Evolutionary conservation across 2,888 invertebrate species (phyloP).

Genomic region (Zhuqinia jingwanae): DNA sequence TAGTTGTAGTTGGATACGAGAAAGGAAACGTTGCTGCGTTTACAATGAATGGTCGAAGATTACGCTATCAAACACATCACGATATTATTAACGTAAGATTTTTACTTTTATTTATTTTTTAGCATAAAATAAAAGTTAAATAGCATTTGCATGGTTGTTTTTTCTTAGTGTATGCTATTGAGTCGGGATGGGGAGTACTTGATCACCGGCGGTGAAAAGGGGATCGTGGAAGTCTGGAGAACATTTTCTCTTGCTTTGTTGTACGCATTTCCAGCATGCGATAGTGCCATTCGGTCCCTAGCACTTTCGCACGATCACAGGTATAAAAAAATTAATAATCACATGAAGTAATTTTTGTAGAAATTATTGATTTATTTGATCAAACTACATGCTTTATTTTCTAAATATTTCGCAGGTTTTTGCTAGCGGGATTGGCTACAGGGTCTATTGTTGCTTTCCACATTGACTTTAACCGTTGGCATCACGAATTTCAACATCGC

Average conservation of each 20-base stretch:
- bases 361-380: no score
- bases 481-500: conserved; percentile 97
- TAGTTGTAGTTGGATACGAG: conserved; percentile 96
- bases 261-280: conserved; percentile 98
- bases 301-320: conserved; percentile 99
- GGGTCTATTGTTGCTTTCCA: conserved; percentile 99
- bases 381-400: neutral
- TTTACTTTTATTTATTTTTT: neutral
- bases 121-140: neutral
- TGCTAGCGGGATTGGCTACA: conserved; percentile 97
- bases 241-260: conserved; percentile 98
- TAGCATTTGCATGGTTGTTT: neutral
- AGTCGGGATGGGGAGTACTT: conserved; percentile 99
- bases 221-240: conserved; percentile 99
- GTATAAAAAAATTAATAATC: no score
- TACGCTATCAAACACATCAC: conserved; percentile 95
- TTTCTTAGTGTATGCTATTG: conserved; percentile 90
- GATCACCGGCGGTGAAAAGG: conserved; percentile 98
- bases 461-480: conserved; percentile 99
- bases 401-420: conserved; percentile 86
- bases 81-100: conserved; percentile 93
- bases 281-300: conserved; percentile 95
- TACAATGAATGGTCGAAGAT: conserved; percentile 95
- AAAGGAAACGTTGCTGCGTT: conserved; percentile 95
- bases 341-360: no score